Percentiles rank a stretch among this genome's conserved stretches.
These are phyloP conservation scores for Diplodus sargus DNA, from an alignment of 2,797 vertebrate genomes.

Conservation along the genomic window DNA sequence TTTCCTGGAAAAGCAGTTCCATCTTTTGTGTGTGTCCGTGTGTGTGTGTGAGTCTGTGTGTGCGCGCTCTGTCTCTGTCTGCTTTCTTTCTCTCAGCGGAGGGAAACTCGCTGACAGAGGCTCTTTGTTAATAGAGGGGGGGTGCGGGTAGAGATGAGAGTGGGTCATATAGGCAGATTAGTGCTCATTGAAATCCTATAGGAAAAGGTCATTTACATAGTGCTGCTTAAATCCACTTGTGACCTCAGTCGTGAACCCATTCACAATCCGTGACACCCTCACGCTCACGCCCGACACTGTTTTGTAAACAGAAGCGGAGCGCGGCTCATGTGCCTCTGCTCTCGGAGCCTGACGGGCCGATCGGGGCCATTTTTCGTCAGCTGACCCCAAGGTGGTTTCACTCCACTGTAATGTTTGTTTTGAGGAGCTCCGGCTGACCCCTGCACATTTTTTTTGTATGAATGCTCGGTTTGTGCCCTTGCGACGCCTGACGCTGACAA, in stretches of 20 bases:
- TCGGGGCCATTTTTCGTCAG: constrained; percentile 19
- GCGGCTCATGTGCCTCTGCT: constrained; percentile 11
- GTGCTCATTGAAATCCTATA: constrained; percentile 81
- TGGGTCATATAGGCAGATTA: constrained; percentile 77
- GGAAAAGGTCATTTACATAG: constrained; percentile 75
- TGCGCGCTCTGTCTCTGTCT: constrained; percentile 26
- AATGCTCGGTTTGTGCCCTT: constrained; percentile 61
- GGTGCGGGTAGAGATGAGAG: constrained; percentile 48
- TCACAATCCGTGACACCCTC: constrained; percentile 42
- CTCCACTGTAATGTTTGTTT: constrained; percentile 63
- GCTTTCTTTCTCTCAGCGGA: constrained; percentile 47
- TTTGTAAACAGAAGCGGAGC: constrained; percentile 65
- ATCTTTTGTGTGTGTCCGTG: constrained; percentile 34
- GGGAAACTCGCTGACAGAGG: constrained; percentile 73
- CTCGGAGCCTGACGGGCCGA: constrained; percentile 2
- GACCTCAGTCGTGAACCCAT: constrained; percentile 68
- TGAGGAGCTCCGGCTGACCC: constrained; percentile 44
- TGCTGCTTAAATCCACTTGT: constrained; percentile 77
- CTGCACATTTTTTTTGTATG: constrained; percentile 55
- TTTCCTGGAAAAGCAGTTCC: constrained; percentile 34
- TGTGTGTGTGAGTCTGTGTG: constrained; percentile 23
- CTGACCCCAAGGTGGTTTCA: constrained; percentile 53
- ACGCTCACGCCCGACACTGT: constrained; percentile 54
- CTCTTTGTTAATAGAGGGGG: constrained; percentile 71
- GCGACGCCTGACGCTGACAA: constrained; percentile 8